Percentiles rank a stretch among this genome's conserved stretches.
Evolutionary conservation across 2,113 vertebrate genomes (phyloP).

Genomic region (Paracanthobrama guichenoti): DNA sequence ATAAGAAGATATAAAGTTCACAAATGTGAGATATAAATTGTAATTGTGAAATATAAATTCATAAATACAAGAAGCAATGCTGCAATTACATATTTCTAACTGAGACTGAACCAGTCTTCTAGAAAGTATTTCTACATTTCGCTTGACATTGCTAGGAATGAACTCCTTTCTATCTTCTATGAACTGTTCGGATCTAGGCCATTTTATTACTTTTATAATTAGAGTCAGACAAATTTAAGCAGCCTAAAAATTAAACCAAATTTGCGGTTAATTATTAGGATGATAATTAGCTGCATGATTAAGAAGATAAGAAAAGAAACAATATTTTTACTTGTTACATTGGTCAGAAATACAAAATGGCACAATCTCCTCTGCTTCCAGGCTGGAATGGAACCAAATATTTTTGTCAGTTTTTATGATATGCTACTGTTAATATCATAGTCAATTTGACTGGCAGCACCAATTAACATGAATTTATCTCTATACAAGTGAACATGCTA

Average conservation of each 20-base stretch:
- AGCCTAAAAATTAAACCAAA: slow-evolving; percentile 69
- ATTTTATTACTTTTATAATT: slow-evolving; percentile 64
- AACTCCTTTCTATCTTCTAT: slow-evolving; percentile 60
- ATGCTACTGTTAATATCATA: neutral
- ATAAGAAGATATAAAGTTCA: too few relatives aligned
- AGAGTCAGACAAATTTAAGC: slow-evolving; percentile 53
- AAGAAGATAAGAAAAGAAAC: slow-evolving; percentile 74
- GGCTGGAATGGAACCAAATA: neutral
- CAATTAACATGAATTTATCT: slow-evolving; percentile 32
- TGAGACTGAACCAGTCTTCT: slow-evolving; percentile 8
- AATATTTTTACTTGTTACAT: slow-evolving; percentile 53
- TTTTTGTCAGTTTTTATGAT: slow-evolving; percentile 3
- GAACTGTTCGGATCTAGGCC: slow-evolving; percentile 70
- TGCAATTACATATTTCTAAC: neutral
- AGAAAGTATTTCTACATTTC: slow-evolving; percentile 7
- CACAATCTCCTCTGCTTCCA: neutral
- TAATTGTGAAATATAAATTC: neutral
- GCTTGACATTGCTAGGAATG: slow-evolving; percentile 41
- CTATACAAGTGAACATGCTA: slow-evolving; percentile 19
- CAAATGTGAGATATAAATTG: too few relatives aligned
- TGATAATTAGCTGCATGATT: slow-evolving; percentile 77
- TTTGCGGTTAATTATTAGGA: slow-evolving; percentile 74
- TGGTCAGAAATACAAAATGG: neutral
- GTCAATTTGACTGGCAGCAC: neutral
- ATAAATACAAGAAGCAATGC: neutral